A percentile compares a stretch with the other conserved stretches of the same genome.
These are phyloP conservation scores for Shargacucullia verbasci DNA, from an alignment of 2,888 invertebrate genomes.

Conservation along the genomic window DNA sequence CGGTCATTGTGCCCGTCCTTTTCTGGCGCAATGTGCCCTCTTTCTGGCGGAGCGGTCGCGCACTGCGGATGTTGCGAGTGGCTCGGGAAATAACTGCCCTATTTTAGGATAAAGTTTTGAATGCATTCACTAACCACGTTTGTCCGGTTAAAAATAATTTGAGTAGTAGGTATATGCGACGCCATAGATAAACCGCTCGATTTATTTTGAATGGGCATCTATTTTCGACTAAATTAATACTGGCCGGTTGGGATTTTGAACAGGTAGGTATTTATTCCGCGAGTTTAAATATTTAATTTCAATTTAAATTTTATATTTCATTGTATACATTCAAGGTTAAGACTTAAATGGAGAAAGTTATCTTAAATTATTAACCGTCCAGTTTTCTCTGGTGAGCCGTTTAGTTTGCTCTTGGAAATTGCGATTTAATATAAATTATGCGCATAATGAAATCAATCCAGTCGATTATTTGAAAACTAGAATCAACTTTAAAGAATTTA, in stretches of 20 bases:
- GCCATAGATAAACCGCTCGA: constrained; percentile 5
- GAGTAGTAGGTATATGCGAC: constrained; percentile 4
- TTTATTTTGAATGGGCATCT: constrained; percentile 9
- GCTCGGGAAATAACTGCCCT: constrained; percentile 70
- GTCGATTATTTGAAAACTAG: background rate
- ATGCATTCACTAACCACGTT: constrained; percentile 57
- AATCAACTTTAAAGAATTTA: background rate
- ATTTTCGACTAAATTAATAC: constrained; percentile 19
- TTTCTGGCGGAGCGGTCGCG: constrained; percentile 64
- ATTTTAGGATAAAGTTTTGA: constrained; percentile 69
- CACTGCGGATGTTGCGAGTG: constrained; percentile 75
- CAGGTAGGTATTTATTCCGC: background rate
- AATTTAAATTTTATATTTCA: background rate
- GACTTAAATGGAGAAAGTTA: background rate
- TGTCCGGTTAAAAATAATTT: constrained; percentile 56
- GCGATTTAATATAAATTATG: background rate
- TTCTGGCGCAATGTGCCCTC: constrained; percentile 71
- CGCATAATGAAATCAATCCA: background rate
- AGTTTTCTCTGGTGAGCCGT: background rate
- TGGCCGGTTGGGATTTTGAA: background rate
- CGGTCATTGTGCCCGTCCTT: constrained; percentile 72
- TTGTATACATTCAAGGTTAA: too few relatives aligned
- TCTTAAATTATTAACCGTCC: background rate
- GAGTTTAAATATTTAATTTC: background rate
- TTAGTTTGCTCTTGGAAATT: background rate